A percentile compares a stretch with the other conserved stretches of the same genome.
phyloP scores from a whole-genome alignment of 2,113 vertebrate species.

The Sprattus sprattus region DNA sequence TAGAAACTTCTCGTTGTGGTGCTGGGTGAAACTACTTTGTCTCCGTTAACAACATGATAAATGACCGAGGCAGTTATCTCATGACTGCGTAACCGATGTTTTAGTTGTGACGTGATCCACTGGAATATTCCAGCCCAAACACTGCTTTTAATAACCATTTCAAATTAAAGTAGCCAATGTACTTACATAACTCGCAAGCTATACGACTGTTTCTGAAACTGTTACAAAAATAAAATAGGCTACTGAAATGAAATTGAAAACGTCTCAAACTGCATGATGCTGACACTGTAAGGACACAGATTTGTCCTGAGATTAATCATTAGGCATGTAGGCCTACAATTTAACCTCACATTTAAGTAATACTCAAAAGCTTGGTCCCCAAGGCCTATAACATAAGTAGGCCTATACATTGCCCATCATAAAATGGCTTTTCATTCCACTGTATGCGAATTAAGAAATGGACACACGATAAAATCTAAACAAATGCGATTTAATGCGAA shows the following conservation, averaged over 20 bases:
- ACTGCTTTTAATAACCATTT: neutral
- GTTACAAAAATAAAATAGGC: neutral
- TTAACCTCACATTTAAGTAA: neutral
- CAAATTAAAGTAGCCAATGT: neutral
- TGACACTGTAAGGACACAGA: neutral
- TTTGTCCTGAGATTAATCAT: neutral
- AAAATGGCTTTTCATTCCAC: too few relatives aligned
- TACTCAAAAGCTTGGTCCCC: neutral
- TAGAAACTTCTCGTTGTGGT: constrained; percentile 4
- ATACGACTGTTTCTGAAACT: neutral
- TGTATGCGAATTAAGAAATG: too few relatives aligned
- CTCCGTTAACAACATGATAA: neutral
- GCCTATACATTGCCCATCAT: too few relatives aligned
- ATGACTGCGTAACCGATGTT: neutral
- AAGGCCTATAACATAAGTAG: neutral
- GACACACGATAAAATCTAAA: too few relatives aligned
- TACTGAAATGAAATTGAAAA: neutral
- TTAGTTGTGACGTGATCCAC: neutral
- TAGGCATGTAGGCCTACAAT: neutral
- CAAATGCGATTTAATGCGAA: too few relatives aligned
- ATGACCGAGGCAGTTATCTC: neutral
- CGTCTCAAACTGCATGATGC: neutral
- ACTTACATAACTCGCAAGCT: neutral
- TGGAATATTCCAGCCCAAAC: neutral
- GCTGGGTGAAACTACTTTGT: neutral